Conservation (phyloP, 2,797 vertebrate species). For the Clarias platycephalus region DNA sequence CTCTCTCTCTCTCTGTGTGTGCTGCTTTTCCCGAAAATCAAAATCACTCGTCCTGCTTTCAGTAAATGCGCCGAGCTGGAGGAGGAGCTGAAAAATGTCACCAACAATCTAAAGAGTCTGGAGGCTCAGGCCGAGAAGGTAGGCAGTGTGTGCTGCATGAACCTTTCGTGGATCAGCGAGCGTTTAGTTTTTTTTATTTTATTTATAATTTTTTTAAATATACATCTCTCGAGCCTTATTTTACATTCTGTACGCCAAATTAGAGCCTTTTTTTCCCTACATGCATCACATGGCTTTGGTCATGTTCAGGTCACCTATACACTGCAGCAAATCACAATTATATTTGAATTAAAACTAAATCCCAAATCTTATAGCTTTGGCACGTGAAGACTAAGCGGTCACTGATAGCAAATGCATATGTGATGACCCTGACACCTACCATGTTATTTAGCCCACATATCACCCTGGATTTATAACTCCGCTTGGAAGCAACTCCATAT, state of each 20-base stretch:
- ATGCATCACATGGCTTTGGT: background rate
- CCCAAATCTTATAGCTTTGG: background rate
- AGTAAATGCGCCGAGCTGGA: slow-evolving; percentile 99
- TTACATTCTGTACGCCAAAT: background rate
- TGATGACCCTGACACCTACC: background rate
- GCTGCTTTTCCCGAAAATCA: slow-evolving; percentile 37
- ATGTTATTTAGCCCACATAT: background rate
- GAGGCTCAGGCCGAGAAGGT: slow-evolving; percentile 95
- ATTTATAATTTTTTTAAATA: background rate
- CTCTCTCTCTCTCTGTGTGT: slow-evolving; percentile 23
- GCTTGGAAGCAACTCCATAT: background rate
- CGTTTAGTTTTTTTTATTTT: no score
- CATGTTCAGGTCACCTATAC: background rate
- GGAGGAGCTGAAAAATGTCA: slow-evolving; percentile 98
- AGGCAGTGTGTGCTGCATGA: slow-evolving; percentile 58
- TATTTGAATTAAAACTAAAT: background rate
- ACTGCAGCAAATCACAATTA: no score
- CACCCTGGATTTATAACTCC: background rate
- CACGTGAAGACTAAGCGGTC: background rate
- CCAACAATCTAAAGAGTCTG: slow-evolving; percentile 93
- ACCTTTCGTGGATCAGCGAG: background rate
- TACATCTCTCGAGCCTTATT: background rate
- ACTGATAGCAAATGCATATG: background rate
- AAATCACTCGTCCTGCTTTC: slow-evolving; percentile 57
- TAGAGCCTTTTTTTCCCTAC: background rate